phyloP scores from a whole-genome alignment of 2,113 vertebrate genomes.

The Erythrolamprus reginae region DNA sequence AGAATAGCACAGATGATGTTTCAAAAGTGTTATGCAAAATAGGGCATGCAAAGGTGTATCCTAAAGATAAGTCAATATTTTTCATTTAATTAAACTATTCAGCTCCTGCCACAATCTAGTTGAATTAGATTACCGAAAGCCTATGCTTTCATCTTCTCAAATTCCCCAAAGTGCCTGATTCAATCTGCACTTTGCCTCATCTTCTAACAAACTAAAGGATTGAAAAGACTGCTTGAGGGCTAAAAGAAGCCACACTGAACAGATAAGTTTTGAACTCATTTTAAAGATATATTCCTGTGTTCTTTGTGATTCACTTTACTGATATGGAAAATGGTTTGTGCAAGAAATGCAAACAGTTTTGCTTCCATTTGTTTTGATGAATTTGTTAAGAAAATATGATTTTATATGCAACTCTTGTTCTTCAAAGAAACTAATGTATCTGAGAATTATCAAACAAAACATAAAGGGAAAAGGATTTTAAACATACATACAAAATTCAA shows the following conservation, averaged over 20 bases:
- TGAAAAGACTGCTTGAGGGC: not conserved
- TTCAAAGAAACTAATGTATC: conserved; percentile 4
- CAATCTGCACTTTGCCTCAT: conserved; percentile 34
- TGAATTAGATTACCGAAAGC: conserved; percentile 1
- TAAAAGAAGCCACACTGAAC: conserved; percentile 7
- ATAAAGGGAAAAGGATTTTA: conserved; percentile 16
- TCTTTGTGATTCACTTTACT: not conserved
- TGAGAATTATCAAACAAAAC: conserved; percentile 13
- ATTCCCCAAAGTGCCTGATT: not conserved
- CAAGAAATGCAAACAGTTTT: conserved; percentile 20
- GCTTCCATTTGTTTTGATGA: not conserved
- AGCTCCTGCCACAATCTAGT: not conserved
- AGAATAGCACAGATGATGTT: not conserved
- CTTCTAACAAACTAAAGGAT: conserved; percentile 9
- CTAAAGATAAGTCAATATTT: conserved; percentile 30
- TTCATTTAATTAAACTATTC: conserved; percentile 28
- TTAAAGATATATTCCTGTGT: conserved; percentile 11
- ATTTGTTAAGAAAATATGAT: conserved; percentile 17
- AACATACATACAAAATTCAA: conserved; percentile 21
- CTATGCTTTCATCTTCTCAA: conserved; percentile 33
- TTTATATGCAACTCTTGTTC: not conserved
- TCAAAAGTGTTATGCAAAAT: conserved; percentile 16
- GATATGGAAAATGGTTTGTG: conserved; percentile 13
- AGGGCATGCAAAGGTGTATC: conserved; percentile 7
- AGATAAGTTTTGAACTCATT: not conserved